These are phyloP conservation scores for Hybos culiciformis DNA, from an alignment of 2,888 invertebrate genomes.

Conservation along the genomic window DNA sequence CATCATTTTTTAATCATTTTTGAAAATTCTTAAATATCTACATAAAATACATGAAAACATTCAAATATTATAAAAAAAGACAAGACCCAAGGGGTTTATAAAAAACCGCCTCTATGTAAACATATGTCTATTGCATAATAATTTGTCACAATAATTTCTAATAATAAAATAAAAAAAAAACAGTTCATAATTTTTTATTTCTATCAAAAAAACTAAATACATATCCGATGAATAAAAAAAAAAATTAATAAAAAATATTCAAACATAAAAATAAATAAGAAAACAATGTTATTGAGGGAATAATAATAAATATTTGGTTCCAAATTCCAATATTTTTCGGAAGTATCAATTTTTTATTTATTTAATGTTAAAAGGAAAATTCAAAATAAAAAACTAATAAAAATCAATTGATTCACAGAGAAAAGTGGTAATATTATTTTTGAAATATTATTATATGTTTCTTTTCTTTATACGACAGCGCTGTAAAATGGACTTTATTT, in stretches of 20 bases:
- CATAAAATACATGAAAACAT: too few relatives aligned
- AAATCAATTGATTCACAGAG: too few relatives aligned
- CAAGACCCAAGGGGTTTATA: conserved; percentile 4
- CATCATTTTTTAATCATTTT: too few relatives aligned
- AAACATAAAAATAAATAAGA: neutral
- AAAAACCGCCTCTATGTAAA: conserved; percentile 11
- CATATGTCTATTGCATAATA: conserved; percentile 8
- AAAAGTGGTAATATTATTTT: too few relatives aligned
- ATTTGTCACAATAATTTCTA: conserved; percentile 3
- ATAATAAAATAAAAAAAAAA: neutral
- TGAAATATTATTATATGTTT: too few relatives aligned
- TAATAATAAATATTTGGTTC: neutral
- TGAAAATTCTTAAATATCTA: too few relatives aligned
- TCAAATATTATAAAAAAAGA: neutral
- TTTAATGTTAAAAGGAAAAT: too few relatives aligned
- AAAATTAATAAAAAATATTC: neutral
- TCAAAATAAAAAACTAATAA: too few relatives aligned
- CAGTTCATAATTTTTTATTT: too few relatives aligned
- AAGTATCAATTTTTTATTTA: neutral
- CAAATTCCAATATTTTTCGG: neutral
- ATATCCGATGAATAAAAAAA: neutral
- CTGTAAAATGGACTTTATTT: too few relatives aligned
- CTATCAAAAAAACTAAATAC: neutral
- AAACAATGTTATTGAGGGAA: neutral
- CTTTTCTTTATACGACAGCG: too few relatives aligned